Evolutionary conservation across 2,113 vertebrate species (phyloP).

Genomic region (Papio anubis): DNA sequence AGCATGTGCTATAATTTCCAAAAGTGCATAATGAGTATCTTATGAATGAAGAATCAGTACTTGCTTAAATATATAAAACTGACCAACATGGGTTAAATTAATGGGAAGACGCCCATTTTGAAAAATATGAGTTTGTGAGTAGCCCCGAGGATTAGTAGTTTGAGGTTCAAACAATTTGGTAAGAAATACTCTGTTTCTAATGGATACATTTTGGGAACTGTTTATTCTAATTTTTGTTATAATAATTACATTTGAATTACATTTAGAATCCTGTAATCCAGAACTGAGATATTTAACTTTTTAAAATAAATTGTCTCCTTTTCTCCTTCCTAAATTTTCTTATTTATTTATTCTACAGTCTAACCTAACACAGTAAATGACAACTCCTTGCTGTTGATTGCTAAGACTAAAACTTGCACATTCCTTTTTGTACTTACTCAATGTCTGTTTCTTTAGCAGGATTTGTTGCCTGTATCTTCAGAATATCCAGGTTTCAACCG

Average conservation of each 20-base stretch:
- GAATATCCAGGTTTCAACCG: not conserved
- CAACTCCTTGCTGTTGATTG: not conserved
- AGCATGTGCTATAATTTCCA: not conserved
- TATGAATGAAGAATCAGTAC: not conserved
- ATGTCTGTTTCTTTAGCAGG: not conserved
- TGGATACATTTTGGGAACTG: not conserved
- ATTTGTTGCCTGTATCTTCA: not conserved
- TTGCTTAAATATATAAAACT: not conserved
- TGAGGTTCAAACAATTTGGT: not conserved
- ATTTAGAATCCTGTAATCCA: not conserved
- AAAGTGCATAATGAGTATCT: not conserved
- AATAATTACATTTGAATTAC: not conserved
- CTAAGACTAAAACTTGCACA: not conserved
- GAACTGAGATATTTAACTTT: not conserved
- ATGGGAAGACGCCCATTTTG: not conserved
- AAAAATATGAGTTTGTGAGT: not conserved
- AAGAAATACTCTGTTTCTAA: slow-evolving; percentile 24
- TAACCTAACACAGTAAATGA: not conserved
- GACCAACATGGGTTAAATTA: not conserved
- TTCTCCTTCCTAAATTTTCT: not conserved
- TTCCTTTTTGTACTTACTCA: not conserved
- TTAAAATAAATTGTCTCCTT: not conserved
- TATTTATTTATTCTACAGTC: not conserved
- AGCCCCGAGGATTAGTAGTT: not conserved
- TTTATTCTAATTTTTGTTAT: not conserved